phyloP scores from a whole-genome alignment of 2,888 invertebrate species.

The Melinaea menophilus region DNA sequence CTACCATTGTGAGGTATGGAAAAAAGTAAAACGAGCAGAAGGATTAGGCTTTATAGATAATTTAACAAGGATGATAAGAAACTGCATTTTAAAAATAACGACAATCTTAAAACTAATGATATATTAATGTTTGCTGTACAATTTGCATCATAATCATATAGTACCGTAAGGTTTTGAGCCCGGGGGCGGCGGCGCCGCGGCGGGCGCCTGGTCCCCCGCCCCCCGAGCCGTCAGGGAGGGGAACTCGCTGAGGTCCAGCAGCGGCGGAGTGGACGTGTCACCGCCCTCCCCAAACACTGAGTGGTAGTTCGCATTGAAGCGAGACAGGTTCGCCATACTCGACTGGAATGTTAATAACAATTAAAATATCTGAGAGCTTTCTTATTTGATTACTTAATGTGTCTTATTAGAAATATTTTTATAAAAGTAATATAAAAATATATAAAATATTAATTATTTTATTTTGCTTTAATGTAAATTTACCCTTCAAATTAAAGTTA shows the following conservation, averaged over 20 bases:
- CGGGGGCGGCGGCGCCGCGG: constrained; percentile 92
- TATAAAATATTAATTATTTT: no score
- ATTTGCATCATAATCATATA: constrained; percentile 35
- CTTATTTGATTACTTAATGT: neutral
- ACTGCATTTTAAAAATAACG: no score
- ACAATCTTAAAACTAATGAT: no score
- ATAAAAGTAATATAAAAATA: no score
- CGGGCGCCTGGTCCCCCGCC: constrained; percentile 85
- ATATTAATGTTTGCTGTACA: no score
- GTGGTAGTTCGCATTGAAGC: constrained; percentile 84
- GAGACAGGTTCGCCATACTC: constrained; percentile 80
- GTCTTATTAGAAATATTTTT: no score
- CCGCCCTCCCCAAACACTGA: constrained; percentile 88
- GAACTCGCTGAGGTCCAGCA: constrained; percentile 94
- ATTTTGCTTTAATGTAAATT: no score
- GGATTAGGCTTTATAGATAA: no score
- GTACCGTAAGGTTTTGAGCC: constrained; percentile 95
- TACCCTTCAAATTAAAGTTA: no score
- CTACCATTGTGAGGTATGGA: no score
- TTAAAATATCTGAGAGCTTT: neutral
- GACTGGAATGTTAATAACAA: constrained; percentile 53
- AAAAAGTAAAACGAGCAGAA: no score
- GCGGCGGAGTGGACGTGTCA: constrained; percentile 88
- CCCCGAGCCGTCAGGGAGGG: constrained; percentile 94
- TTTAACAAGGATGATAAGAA: no score